Evolutionary conservation across 2,113 vertebrate species (phyloP).

Genomic region (Dromiciops gliroides): DNA sequence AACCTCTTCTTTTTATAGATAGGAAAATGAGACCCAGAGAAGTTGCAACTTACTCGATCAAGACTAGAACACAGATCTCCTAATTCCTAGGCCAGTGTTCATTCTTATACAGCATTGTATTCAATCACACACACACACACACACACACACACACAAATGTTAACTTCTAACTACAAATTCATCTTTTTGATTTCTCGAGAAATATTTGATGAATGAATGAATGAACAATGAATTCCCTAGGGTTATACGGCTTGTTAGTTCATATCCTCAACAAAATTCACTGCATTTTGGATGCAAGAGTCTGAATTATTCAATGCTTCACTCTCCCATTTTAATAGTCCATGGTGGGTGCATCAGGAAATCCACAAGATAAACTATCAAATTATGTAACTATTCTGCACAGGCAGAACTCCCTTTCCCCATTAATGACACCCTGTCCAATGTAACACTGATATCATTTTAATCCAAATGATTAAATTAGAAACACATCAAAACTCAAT

Average conservation of each 20-base stretch:
- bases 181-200: not conserved
- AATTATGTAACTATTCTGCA: not conserved
- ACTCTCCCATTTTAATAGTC: not conserved
- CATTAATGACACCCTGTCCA: not conserved
- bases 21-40: not conserved
- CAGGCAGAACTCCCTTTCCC: not conserved
- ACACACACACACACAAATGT: too few species aligned
- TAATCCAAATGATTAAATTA: not conserved
- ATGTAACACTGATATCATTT: not conserved
- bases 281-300: not conserved
- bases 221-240: not conserved
- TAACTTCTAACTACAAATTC: not conserved
- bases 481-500: not conserved
- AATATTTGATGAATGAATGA: not conserved
- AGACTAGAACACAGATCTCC: not conserved
- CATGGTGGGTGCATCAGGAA: not conserved
- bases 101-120: not conserved
- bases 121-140: too few species aligned
- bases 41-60: not conserved
- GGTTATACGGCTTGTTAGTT: not conserved
- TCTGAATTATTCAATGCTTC: not conserved
- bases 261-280: not conserved
- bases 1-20: not conserved
- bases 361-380: not conserved
- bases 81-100: not conserved